Evolutionary conservation across 2,888 invertebrate genomes (phyloP).

Genomic region (Metalampra italica): DNA sequence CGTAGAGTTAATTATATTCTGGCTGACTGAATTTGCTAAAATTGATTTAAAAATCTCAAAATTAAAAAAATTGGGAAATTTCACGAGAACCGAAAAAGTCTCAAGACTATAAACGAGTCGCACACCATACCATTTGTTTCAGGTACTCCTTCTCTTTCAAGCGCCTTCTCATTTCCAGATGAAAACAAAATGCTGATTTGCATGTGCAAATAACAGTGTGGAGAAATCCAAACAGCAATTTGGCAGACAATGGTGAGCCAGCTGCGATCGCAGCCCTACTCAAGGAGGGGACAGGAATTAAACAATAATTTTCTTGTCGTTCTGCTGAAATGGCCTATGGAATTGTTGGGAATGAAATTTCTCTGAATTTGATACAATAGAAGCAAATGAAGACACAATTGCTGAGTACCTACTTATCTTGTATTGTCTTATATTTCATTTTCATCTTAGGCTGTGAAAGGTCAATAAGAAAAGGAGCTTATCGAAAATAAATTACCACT

Average conservation of each 20-base stretch:
- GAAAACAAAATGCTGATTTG: conserved; percentile 75
- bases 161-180: conserved; percentile 39
- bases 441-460: no score
- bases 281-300: conserved; percentile 48
- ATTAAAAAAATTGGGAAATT: no score
- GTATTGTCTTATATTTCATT: neutral
- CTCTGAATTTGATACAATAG: conserved; percentile 16
- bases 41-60: no score
- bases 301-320: conserved; percentile 63
- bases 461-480: no score
- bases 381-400: conserved; percentile 5
- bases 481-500: no score
- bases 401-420: neutral
- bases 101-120: conserved; percentile 5
- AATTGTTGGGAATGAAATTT: conserved; percentile 17
- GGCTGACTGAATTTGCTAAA: no score
- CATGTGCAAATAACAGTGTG: conserved; percentile 74
- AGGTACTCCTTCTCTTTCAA: conserved; percentile 12
- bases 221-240: conserved; percentile 74
- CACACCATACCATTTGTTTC: neutral
- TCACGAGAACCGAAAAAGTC: no score
- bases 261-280: conserved; percentile 43
- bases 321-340: conserved; percentile 33
- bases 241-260: conserved; percentile 63
- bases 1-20: no score